Conservation (phyloP, 92 coral and sea anemone species). For the Parazoanthus atlanticus region DNA sequence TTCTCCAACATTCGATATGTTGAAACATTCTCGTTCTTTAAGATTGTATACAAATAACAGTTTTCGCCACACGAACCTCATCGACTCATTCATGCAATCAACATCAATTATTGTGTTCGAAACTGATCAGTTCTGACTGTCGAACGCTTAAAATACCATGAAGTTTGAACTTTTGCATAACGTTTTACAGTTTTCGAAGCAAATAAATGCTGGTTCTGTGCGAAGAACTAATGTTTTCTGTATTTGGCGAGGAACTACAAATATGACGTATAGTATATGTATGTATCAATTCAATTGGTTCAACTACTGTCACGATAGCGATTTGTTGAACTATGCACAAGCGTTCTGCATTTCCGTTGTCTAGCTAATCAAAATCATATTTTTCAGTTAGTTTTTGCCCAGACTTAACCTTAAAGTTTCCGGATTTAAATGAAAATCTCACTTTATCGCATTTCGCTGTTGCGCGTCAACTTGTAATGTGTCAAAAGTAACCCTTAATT, state of each 20-base stretch:
- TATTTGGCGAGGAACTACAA: background rate
- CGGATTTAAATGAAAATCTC: background rate
- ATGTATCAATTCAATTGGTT: background rate
- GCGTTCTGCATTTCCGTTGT: background rate
- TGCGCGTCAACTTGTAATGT: conserved; percentile 6
- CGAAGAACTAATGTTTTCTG: too few relatives aligned
- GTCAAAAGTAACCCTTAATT: conserved; percentile 19
- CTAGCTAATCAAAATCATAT: background rate
- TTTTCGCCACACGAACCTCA: background rate
- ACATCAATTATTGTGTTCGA: background rate
- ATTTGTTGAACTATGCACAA: background rate
- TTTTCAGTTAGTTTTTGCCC: background rate
- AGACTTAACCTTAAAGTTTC: background rate
- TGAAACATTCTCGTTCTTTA: background rate
- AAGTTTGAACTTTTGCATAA: background rate
- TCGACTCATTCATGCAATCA: background rate
- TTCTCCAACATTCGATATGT: background rate
- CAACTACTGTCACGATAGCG: background rate
- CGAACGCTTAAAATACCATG: background rate
- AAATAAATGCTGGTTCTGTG: too few relatives aligned
- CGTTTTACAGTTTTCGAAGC: too few relatives aligned
- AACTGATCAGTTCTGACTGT: background rate
- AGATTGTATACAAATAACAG: background rate
- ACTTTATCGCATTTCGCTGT: background rate
- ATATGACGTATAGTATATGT: too few relatives aligned